Conservation (phyloP, 2,113 vertebrate genomes). For the Sander lucioperca region DNA sequence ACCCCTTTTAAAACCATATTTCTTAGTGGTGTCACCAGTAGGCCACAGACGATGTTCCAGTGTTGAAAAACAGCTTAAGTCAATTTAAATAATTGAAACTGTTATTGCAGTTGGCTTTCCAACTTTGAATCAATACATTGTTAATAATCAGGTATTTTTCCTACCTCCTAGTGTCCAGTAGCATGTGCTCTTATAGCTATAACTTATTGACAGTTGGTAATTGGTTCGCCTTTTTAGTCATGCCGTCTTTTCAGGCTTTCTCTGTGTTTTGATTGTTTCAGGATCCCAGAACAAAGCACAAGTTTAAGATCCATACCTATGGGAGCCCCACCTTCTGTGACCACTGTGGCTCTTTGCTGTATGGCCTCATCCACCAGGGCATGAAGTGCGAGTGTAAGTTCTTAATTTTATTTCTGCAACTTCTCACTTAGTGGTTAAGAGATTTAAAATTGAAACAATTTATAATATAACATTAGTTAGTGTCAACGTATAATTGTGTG, state of each 20-base stretch:
- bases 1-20: not conserved
- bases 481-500: not conserved
- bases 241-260: not conserved
- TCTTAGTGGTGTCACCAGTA: not conserved
- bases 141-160: not conserved
- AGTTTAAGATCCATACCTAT: conserved; percentile 98
- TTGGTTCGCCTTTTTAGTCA: not conserved
- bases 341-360: conserved; percentile 95
- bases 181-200: not conserved
- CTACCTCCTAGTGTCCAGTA: not conserved
- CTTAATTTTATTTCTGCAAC: not conserved
- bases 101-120: not conserved
- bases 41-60: not conserved
- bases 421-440: not conserved
- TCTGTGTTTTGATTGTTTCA: conserved; percentile 62
- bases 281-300: conserved; percentile 98
- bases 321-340: conserved; percentile 97
- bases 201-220: not conserved
- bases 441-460: not conserved
- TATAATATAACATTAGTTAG: not conserved
- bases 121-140: not conserved
- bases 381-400: conserved; percentile 90
- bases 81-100: not conserved
- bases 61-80: not conserved
- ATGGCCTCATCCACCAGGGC: conserved; percentile 96